These are phyloP conservation scores for Myzus persicae DNA, from an alignment of 1,140 invertebrate species.

Conservation along the genomic window DNA sequence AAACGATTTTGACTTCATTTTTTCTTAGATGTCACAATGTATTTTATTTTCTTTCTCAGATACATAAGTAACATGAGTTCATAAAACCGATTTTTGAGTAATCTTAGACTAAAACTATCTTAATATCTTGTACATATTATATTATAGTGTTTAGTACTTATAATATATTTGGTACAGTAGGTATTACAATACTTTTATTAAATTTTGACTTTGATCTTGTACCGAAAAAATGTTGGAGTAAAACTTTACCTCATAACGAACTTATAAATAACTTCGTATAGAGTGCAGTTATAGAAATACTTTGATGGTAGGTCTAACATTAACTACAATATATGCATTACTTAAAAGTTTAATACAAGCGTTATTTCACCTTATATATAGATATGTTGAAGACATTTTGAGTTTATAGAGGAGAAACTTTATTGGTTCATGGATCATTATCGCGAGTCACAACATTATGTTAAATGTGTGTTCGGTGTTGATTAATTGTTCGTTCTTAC, in stretches of 20 bases:
- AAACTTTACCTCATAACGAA: neutral
- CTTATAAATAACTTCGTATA: neutral
- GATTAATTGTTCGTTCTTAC: neutral
- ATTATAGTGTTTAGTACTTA: too few relatives aligned
- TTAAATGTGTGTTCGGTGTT: neutral
- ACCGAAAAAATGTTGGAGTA: neutral
- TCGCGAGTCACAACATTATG: neutral
- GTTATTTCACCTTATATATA: neutral
- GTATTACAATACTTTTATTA: neutral
- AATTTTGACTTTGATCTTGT: neutral
- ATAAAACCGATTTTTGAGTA: too few relatives aligned
- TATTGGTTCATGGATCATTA: neutral
- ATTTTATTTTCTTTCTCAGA: too few relatives aligned
- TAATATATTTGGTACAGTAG: too few relatives aligned
- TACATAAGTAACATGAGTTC: too few relatives aligned
- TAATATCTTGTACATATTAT: too few relatives aligned
- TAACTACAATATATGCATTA: neutral
- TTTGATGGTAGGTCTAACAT: neutral
- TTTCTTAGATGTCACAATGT: too few relatives aligned
- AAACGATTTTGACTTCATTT: too few relatives aligned
- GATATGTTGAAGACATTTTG: neutral
- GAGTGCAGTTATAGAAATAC: neutral
- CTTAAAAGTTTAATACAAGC: neutral
- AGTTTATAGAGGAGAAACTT: neutral
- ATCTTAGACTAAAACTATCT: too few relatives aligned